Conservation (phyloP, 2,888 invertebrate genomes). For the Pinctada fucata region DNA sequence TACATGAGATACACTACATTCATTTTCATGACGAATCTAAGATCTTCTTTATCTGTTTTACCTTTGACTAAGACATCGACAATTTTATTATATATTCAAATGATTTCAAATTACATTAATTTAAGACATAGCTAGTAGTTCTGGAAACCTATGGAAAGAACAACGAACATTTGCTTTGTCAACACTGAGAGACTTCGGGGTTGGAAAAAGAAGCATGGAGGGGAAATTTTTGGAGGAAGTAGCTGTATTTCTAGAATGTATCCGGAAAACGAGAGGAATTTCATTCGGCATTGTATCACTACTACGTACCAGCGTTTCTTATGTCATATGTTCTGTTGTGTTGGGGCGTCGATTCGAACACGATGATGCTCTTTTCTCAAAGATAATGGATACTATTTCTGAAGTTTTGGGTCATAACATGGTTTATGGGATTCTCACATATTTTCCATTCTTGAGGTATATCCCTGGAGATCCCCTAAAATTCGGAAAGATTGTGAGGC, state of each 20-base stretch:
- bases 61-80: no score
- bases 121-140: no score
- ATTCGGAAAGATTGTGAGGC: conserved; percentile 5
- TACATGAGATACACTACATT: no score
- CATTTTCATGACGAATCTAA: no score
- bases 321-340: conserved; percentile 45
- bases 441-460: conserved; percentile 35
- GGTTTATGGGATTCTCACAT: conserved; percentile 1
- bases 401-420: conserved; percentile 9
- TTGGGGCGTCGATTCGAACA: conserved; percentile 12
- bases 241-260: conserved; percentile 5
- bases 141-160: background rate
- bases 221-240: conserved; percentile 33
- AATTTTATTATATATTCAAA: no score
- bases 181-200: conserved; percentile 28
- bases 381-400: conserved; percentile 19
- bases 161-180: conserved; percentile 18
- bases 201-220: conserved; percentile 34
- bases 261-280: conserved; percentile 14
- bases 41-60: no score
- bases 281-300: conserved; percentile 29
- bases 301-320: conserved; percentile 38
- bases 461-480: conserved; percentile 36
- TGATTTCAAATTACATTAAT: no score
- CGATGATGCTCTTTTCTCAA: conserved; percentile 21